Percentiles rank a stretch among this genome's conserved stretches.
Conservation (phyloP, 2,113 vertebrate species). For the Bufo gargarizans region DNA sequence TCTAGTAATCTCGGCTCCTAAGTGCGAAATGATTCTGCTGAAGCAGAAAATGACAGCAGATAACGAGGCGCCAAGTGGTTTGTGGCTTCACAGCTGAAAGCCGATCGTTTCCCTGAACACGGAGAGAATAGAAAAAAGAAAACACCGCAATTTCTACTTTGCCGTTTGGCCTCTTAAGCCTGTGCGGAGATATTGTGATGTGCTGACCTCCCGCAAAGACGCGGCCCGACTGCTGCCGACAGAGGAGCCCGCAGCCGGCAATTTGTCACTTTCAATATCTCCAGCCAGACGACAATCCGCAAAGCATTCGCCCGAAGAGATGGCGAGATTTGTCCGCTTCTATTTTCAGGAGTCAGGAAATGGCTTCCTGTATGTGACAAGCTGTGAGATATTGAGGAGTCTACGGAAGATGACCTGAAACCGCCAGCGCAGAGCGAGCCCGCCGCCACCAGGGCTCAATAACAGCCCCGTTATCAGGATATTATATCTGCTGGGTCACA, state of each 20-base stretch:
- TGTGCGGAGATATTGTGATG: background rate
- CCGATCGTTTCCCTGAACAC: background rate
- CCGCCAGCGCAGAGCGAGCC: background rate
- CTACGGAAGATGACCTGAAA: background rate
- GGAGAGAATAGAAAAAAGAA: background rate
- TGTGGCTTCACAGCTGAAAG: constrained; percentile 13
- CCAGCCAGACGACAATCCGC: constrained; percentile 42
- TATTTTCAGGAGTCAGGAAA: constrained; percentile 26
- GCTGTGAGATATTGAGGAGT: background rate
- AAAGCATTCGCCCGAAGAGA: constrained; percentile 8
- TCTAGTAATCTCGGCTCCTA: background rate
- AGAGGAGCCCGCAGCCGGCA: background rate
- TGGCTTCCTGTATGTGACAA: constrained; percentile 3
- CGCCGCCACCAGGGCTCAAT: background rate
- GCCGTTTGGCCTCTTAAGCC: background rate
- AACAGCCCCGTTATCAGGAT: background rate
- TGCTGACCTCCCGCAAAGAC: constrained; percentile 10
- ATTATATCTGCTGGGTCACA: background rate
- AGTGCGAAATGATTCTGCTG: constrained; percentile 18
- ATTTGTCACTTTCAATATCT: constrained; percentile 44
- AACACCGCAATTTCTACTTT: background rate
- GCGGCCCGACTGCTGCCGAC: background rate
- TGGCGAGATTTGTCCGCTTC: constrained; percentile 11
- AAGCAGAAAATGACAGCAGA: constrained; percentile 21
- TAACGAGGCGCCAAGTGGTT: background rate